These are phyloP conservation scores for Cavia porcellus DNA, from an alignment of 2,113 vertebrate species.

Conservation along the genomic window DNA sequence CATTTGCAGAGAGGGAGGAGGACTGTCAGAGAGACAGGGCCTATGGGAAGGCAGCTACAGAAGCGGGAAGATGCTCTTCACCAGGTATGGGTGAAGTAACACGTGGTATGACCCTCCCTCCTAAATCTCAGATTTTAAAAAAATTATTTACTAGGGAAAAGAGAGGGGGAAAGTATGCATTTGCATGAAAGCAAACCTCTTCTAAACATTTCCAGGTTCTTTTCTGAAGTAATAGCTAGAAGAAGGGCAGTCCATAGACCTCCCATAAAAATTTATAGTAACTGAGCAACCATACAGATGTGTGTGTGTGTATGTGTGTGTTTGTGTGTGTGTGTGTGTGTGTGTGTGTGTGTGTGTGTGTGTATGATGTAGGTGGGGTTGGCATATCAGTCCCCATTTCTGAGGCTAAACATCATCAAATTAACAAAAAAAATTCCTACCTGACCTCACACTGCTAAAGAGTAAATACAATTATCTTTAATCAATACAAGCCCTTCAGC, in stretches of 20 bases:
- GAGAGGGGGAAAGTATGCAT: not conserved
- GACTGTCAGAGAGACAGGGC: not conserved
- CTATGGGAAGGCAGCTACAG: rapidly evolving
- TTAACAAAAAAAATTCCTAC: slow-evolving; percentile 77
- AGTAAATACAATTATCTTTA: slow-evolving; percentile 83
- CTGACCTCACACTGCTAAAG: slow-evolving; percentile 73
- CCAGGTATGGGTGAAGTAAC: not conserved
- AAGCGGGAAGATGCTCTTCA: rapidly evolving
- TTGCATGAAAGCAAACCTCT: not conserved
- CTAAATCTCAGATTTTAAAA: not conserved
- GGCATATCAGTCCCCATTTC: slow-evolving; percentile 45
- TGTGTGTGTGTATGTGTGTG: too few relatives aligned
- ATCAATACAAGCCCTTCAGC: slow-evolving; percentile 82
- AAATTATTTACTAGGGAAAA: not conserved
- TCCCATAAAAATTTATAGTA: not conserved
- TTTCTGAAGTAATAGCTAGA: slow-evolving; percentile 33
- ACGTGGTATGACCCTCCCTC: not conserved
- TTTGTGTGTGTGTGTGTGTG: too few relatives aligned
- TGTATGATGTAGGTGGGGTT: not conserved
- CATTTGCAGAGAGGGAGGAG: rapidly evolving
- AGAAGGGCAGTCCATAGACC: not conserved
- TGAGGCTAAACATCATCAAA: slow-evolving; percentile 74
- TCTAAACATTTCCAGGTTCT: slow-evolving; percentile 16
- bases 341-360: not conserved
- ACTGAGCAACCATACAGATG: not conserved